Evolutionary conservation across 2,888 invertebrate genomes (phyloP).

Genomic region (Belgica antarctica): DNA sequence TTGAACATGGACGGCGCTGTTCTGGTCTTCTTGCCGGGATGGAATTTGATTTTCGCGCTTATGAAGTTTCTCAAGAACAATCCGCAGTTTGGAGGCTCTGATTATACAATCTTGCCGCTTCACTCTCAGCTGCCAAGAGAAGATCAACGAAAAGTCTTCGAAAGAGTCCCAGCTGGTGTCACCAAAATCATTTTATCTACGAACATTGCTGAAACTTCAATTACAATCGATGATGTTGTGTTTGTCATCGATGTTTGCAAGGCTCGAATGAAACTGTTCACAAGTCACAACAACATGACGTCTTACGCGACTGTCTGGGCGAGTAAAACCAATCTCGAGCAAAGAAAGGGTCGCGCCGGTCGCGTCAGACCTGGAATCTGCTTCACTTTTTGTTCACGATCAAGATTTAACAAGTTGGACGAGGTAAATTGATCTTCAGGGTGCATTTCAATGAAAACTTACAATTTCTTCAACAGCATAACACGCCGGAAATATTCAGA

Average conservation of each 20-base stretch:
- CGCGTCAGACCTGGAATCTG: constrained; percentile 91
- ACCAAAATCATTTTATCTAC: constrained; percentile 96
- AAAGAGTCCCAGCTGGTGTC: constrained; percentile 76
- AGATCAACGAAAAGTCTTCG: constrained; percentile 91
- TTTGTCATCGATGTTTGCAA: constrained; percentile 97
- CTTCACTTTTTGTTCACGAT: constrained; percentile 84
- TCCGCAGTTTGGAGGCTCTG: constrained; percentile 65
- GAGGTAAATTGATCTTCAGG: no score
- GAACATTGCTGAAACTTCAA: constrained; percentile 97
- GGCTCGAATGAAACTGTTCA: constrained; percentile 96
- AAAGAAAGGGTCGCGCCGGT: constrained; percentile 89
- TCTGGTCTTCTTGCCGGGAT: constrained; percentile 91
- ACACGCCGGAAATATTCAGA: constrained; percentile 96
- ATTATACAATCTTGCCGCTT: constrained; percentile 83
- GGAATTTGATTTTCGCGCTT: constrained; percentile 93
- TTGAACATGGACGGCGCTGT: constrained; percentile 76
- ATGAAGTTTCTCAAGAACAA: constrained; percentile 80
- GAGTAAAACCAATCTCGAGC: constrained; percentile 89
- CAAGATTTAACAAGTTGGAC: constrained; percentile 70
- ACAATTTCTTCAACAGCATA: no score
- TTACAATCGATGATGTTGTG: constrained; percentile 97
- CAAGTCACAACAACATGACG: constrained; percentile 97
- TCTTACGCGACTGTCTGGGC: constrained; percentile 98
- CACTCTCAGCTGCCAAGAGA: constrained; percentile 96
- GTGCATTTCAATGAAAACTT: no score